Percentiles rank a stretch among this genome's conserved stretches.
These are phyloP conservation scores for Anableps anableps DNA, from an alignment of 2,797 vertebrate genomes.

Conservation along the genomic window DNA sequence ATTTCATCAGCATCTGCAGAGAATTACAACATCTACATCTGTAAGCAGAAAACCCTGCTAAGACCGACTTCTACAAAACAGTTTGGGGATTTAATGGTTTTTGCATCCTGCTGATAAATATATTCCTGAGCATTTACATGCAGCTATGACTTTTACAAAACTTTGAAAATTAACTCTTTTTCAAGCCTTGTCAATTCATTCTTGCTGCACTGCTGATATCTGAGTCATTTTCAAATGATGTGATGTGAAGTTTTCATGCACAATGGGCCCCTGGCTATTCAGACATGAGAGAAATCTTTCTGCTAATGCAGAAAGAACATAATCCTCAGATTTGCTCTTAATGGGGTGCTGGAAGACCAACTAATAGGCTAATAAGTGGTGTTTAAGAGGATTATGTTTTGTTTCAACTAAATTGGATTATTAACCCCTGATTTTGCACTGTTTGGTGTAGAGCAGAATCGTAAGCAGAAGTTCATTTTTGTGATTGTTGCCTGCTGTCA, in stretches of 20 bases:
- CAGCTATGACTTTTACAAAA: background rate
- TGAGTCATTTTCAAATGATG: slow-evolving; percentile 22
- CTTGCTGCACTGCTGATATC: background rate
- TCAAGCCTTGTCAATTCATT: background rate
- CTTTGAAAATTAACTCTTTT: background rate
- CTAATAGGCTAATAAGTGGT: slow-evolving; percentile 59
- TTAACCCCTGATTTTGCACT: slow-evolving; percentile 45
- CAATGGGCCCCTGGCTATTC: slow-evolving; percentile 31
- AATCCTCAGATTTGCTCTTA: slow-evolving; percentile 62
- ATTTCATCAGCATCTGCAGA: slow-evolving; percentile 2
- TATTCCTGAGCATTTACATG: background rate
- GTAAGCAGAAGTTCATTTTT: slow-evolving; percentile 54
- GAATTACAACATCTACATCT: background rate
- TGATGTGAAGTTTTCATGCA: slow-evolving; percentile 25
- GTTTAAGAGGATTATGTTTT: slow-evolving; percentile 79
- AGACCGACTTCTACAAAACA: background rate
- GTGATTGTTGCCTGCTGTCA: slow-evolving; percentile 41
- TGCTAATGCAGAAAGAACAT: slow-evolving; percentile 54
- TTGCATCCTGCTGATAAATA: background rate
- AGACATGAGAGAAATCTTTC: slow-evolving; percentile 36
- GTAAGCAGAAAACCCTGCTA: background rate
- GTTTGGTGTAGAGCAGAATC: slow-evolving; percentile 49
- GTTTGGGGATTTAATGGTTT: background rate
- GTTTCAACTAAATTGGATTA: slow-evolving; percentile 73
- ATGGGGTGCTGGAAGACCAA: slow-evolving; percentile 53